Base-by-base conservation (phyloP, 2,888 invertebrate species). In the Conus canariensis region DNA sequence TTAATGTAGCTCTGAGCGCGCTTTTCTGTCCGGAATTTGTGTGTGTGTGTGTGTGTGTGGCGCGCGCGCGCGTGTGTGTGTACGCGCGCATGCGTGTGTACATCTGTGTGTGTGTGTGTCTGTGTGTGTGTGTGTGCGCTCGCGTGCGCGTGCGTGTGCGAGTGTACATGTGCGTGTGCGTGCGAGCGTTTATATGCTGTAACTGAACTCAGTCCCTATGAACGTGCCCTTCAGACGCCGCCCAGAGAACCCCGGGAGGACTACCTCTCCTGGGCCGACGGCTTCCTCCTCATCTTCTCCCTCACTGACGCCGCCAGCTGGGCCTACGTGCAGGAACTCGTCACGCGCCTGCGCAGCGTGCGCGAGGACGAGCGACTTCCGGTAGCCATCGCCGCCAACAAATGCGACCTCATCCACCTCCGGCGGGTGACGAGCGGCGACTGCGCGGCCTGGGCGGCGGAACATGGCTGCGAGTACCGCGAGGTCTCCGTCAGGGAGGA, bases 211-310 rank as follows among this genome's bases (percentile, higher is more conserved):
- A 10, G 12, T 25, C 77, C 3, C 30, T 80, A 1, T 30, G 16
- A 80, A 10, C 30, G 14, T 16, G 7, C 77, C 77, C 25, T 9
- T 19, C 25, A n/a, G 8, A n/a, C 25, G 8, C 25, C 22, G 8
- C 70, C 70, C 12, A 80, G 88, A 0, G 91, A 90, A 3, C 80
- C 92, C 14, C 92, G 92, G 25, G 93, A 94, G n/a, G 94, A 95
- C 56, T 94, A 94, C 82, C 92, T 95, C 45, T 87, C 91, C 19
- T 95, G 95, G 95, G 95, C 94, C 2, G 95, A 95, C 86, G 94
- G 94, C 45, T 93, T 95, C 60, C 91, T 95, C 16, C 89, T 95
- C 22, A 94, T 95, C 25, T 95, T 94, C 90, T 94, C 95, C 30
- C 93, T 95, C 16, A 95, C 93, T 1, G 93, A 94, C 83, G 90